Conservation (phyloP, 2,888 invertebrate species). For the Drosophila trichaetosa region DNA sequence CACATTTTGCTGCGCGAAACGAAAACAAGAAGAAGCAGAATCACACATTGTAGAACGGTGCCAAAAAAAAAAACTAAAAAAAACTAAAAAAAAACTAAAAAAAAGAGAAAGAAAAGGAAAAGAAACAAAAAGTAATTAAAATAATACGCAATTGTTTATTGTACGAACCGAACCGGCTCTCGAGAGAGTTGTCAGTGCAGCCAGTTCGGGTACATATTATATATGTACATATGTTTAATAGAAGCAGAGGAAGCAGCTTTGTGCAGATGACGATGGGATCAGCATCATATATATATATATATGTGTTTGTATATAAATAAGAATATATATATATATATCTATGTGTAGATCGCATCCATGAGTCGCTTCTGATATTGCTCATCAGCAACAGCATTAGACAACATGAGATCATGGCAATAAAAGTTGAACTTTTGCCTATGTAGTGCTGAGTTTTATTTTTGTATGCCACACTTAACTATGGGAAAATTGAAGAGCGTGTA, state of each 20-base stretch:
- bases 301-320: not conserved
- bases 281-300: not conserved
- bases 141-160: constrained; percentile 74
- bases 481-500: constrained; percentile 24
- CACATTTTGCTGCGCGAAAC: constrained; percentile 57
- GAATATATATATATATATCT: not conserved
- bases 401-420: constrained; percentile 57
- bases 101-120: not conserved
- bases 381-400: constrained; percentile 17
- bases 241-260: constrained; percentile 4
- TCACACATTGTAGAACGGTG: constrained; percentile 45
- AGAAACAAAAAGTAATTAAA: constrained; percentile 58
- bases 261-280: constrained; percentile 50
- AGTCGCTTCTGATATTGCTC: constrained; percentile 14
- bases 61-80: constrained; percentile 19
- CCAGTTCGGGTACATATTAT: constrained; percentile 7
- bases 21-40: constrained; percentile 23
- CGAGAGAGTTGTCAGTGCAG: constrained; percentile 11
- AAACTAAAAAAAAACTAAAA: too few relatives aligned
- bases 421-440: constrained; percentile 31
- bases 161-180: constrained; percentile 40
- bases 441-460: constrained; percentile 44
- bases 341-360: constrained; percentile 9
- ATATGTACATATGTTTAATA: constrained; percentile 14
- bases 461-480: constrained; percentile 20